A percentile compares a stretch with the other conserved stretches of the same genome.
These are phyloP conservation scores for Ophraella communa DNA, from an alignment of 2,888 invertebrate species.

Conservation along the genomic window DNA sequence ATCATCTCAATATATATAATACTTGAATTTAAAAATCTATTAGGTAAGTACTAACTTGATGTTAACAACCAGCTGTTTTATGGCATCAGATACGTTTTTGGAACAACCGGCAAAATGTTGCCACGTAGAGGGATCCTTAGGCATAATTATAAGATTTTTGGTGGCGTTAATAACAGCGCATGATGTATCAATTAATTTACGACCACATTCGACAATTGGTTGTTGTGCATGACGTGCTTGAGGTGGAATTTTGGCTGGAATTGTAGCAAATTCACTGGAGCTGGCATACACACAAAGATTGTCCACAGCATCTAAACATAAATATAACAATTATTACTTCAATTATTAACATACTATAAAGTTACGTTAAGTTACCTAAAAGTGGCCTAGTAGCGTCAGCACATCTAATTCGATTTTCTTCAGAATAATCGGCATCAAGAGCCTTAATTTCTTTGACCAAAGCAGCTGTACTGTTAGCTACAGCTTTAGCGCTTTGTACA, in stretches of 20 bases:
- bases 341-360: neutral
- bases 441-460: slow-evolving; percentile 95
- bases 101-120: slow-evolving; percentile 92
- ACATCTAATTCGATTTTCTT: slow-evolving; percentile 75
- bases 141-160: slow-evolving; percentile 85
- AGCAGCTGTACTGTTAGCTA: slow-evolving; percentile 93
- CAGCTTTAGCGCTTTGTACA: slow-evolving; percentile 96
- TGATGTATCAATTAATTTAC: slow-evolving; percentile 80
- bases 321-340: neutral
- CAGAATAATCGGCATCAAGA: slow-evolving; percentile 83
- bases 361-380: slow-evolving; percentile 53
- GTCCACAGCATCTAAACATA: slow-evolving; percentile 79
- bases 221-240: slow-evolving; percentile 85
- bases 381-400: slow-evolving; percentile 83
- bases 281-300: slow-evolving; percentile 91
- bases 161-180: slow-evolving; percentile 91
- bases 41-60: slow-evolving; percentile 68
- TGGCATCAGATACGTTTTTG: slow-evolving; percentile 94
- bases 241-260: slow-evolving; percentile 88
- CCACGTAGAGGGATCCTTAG: slow-evolving; percentile 93
- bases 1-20: too few relatives aligned
- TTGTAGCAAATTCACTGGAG: slow-evolving; percentile 90
- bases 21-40: neutral
- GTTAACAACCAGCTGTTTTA: slow-evolving; percentile 90
- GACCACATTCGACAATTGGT: slow-evolving; percentile 85